Evolutionary conservation across 2,888 invertebrate genomes (phyloP).

Genomic region (Cephus spinipes): DNA sequence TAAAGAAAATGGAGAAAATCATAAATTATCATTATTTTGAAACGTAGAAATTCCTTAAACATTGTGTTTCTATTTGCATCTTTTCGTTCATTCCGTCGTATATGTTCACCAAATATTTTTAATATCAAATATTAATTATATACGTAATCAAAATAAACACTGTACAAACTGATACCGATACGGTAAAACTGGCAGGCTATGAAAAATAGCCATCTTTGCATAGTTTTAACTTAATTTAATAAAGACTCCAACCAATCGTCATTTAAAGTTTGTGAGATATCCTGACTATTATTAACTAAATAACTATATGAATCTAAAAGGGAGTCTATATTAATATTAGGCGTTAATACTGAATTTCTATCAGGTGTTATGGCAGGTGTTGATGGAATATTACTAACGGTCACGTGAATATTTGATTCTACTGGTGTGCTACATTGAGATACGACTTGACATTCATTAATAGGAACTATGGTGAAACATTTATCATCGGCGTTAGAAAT

Average conservation of each 20-base stretch:
- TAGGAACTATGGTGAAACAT: not conserved
- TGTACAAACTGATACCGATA: too few species aligned
- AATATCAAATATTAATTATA: too few species aligned
- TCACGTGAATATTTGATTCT: not conserved
- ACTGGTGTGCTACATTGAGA: not conserved
- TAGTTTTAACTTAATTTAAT: conserved; percentile 12
- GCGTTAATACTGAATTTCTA: conserved; percentile 17
- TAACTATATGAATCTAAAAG: conserved; percentile 24
- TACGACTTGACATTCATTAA: not conserved
- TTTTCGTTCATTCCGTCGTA: too few species aligned
- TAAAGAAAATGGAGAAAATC: too few species aligned
- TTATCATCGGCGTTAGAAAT: too few species aligned
- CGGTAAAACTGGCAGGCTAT: too few species aligned
- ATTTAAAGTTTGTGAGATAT: conserved; percentile 19
- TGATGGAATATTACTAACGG: not conserved
- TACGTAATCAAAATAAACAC: too few species aligned
- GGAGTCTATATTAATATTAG: conserved; percentile 23
- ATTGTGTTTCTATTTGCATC: too few species aligned
- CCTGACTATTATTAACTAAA: conserved; percentile 16
- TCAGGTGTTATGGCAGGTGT: conserved; percentile 1
- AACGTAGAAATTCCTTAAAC: too few species aligned
- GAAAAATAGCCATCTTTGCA: too few species aligned
- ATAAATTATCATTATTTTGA: too few species aligned
- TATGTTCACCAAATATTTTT: too few species aligned
- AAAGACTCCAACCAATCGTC: conserved; percentile 34